Percentiles rank a stretch among this genome's conserved stretches.
Evolutionary conservation across 2,797 vertebrate species (phyloP).

Genomic region (Sebastes aleutianus): DNA sequence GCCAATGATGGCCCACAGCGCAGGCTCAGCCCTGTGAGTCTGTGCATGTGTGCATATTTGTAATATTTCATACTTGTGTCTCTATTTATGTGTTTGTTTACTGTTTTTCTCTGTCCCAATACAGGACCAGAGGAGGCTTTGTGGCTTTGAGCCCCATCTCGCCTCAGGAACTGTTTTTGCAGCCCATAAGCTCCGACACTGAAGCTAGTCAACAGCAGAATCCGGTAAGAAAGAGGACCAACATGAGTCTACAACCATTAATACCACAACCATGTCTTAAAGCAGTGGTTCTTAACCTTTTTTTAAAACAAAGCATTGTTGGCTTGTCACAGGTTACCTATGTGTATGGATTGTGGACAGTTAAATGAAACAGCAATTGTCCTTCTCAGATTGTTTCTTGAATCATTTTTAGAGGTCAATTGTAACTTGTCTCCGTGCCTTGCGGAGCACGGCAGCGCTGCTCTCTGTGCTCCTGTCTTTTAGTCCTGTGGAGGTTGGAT

Average conservation of each 20-base stretch:
- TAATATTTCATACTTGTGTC: background rate
- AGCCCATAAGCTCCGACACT: constrained; percentile 80
- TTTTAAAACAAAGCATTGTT: background rate
- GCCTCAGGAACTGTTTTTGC: constrained; percentile 93
- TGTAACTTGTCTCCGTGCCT: constrained; percentile 20
- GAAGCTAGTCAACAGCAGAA: constrained; percentile 84
- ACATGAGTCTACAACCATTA: background rate
- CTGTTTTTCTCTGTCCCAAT: constrained; percentile 39
- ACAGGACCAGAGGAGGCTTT: constrained; percentile 90
- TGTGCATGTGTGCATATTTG: background rate
- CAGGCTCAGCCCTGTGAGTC: constrained; percentile 93
- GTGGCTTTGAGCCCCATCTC: constrained; percentile 94
- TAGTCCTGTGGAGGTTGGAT: constrained; percentile 37
- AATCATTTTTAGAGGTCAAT: background rate
- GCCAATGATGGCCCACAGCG: constrained; percentile 92
- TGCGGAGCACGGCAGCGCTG: constrained; percentile 51
- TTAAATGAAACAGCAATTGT: background rate
- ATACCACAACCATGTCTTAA: background rate
- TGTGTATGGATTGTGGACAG: background rate
- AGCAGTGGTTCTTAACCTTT: background rate
- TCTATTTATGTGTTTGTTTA: constrained; percentile 9
- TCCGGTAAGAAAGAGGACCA: constrained; percentile 82
- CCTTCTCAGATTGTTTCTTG: background rate
- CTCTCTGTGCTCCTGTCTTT: constrained; percentile 56
- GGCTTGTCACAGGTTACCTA: background rate